These are phyloP conservation scores for Agrilus mali DNA, from an alignment of 2,888 invertebrate species.

Conservation along the genomic window DNA sequence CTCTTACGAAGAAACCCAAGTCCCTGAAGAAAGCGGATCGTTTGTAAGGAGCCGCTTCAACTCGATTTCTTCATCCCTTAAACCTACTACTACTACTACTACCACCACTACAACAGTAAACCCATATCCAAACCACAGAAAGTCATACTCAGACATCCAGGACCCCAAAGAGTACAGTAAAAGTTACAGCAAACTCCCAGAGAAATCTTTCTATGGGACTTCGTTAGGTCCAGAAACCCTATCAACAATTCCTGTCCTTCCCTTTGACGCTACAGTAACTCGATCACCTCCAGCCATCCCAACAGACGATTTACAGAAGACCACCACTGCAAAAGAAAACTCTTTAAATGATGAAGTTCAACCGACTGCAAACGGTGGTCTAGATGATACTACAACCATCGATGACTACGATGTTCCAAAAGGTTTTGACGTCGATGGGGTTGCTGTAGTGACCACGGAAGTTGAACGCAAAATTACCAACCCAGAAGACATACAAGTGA, in stretches of 20 bases:
- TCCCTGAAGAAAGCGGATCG: slow-evolving; percentile 64
- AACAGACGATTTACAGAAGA: slow-evolving; percentile 7
- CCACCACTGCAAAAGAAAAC: too few relatives aligned
- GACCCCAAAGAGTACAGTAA: slow-evolving; percentile 17
- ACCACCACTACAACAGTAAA: too few relatives aligned
- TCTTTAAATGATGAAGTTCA: not conserved
- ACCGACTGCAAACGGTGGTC: not conserved
- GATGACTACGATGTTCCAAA: too few relatives aligned
- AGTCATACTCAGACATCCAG: slow-evolving; percentile 28
- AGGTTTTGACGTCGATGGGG: too few relatives aligned
- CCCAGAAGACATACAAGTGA: too few relatives aligned
- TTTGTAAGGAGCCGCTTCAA: slow-evolving; percentile 43
- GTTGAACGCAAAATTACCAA: too few relatives aligned
- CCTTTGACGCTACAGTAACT: slow-evolving; percentile 18
- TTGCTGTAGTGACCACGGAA: too few relatives aligned
- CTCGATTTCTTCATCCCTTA: slow-evolving; percentile 14
- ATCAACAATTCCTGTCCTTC: slow-evolving; percentile 16
- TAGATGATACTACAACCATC: too few relatives aligned
- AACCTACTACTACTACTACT: too few relatives aligned
- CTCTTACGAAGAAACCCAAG: slow-evolving; percentile 48
- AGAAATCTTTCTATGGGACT: slow-evolving; percentile 15
- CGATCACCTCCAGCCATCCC: slow-evolving; percentile 22
- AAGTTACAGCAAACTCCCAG: slow-evolving; percentile 12
- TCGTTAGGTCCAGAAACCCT: slow-evolving; percentile 27
- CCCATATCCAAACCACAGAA: slow-evolving; percentile 28